Evolutionary conservation across 2,888 invertebrate species (phyloP).

Genomic region (Nezara viridula): DNA sequence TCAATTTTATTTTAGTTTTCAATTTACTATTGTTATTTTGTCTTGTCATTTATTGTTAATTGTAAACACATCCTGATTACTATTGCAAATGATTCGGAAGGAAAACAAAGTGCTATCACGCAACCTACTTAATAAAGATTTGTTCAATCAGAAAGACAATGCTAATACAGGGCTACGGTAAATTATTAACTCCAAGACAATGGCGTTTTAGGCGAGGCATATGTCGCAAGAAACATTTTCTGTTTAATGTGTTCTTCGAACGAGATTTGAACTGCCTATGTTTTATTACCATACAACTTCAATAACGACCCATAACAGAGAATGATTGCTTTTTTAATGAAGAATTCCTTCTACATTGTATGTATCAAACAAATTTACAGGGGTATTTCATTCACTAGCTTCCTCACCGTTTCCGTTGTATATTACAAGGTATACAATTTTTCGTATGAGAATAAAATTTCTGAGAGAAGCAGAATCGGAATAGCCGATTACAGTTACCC

Average conservation of each 20-base stretch:
- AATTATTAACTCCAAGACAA: conserved; percentile 6
- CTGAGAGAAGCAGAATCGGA: too few species aligned
- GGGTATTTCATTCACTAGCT: too few species aligned
- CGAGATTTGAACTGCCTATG: background rate
- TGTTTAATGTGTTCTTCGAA: background rate
- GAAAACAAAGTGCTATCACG: background rate
- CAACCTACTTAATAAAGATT: conserved; percentile 43
- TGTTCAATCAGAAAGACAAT: conserved; percentile 13
- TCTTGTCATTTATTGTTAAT: background rate
- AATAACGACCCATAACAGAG: too few species aligned
- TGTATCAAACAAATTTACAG: too few species aligned
- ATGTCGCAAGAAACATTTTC: background rate
- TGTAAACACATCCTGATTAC: background rate
- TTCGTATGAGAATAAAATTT: too few species aligned
- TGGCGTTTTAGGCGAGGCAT: background rate
- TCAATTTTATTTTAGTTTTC: too few species aligned
- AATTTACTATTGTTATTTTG: too few species aligned
- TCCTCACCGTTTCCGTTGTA: too few species aligned
- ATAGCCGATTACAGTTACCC: too few species aligned
- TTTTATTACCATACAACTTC: background rate
- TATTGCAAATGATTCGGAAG: background rate
- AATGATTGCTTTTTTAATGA: too few species aligned
- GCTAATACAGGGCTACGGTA: background rate
- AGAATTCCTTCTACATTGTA: too few species aligned
- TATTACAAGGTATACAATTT: too few species aligned